Conservation (phyloP, 1,140 invertebrate genomes). For the Manduca sexta region DNA sequence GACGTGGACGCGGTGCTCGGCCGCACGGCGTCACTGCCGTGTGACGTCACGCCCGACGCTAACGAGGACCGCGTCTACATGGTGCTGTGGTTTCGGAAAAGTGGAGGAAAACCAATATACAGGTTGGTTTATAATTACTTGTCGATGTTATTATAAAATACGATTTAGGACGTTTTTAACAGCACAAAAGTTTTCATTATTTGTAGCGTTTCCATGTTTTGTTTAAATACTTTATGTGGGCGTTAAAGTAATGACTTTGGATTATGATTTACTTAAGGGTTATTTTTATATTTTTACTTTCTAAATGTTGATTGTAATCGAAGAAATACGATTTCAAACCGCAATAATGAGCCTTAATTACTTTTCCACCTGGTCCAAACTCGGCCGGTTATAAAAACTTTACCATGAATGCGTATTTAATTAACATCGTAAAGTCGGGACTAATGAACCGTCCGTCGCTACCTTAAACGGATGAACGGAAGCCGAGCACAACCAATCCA, state of each 20-base stretch:
- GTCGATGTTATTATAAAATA: too few relatives aligned
- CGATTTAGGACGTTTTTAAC: too few relatives aligned
- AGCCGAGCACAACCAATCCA: slow-evolving; percentile 57
- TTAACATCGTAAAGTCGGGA: slow-evolving; percentile 51
- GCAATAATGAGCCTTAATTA: too few relatives aligned
- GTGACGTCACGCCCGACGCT: slow-evolving; percentile 86
- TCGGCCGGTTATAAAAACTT: slow-evolving; percentile 21
- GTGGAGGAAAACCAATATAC: slow-evolving; percentile 89
- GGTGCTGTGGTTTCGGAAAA: slow-evolving; percentile 91
- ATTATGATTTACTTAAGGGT: too few relatives aligned
- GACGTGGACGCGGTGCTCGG: slow-evolving; percentile 88
- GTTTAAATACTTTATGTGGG: too few relatives aligned
- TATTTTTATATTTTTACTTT: too few relatives aligned
- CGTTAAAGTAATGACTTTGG: too few relatives aligned
- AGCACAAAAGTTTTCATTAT: too few relatives aligned
- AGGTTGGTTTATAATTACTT: slow-evolving; percentile 76
- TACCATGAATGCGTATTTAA: slow-evolving; percentile 38
- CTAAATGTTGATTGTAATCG: too few relatives aligned
- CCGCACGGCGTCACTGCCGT: slow-evolving; percentile 85
- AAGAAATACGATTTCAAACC: too few relatives aligned
- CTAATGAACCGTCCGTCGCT: slow-evolving; percentile 56
- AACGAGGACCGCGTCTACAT: slow-evolving; percentile 90
- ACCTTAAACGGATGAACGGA: slow-evolving; percentile 63
- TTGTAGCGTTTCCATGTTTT: too few relatives aligned
- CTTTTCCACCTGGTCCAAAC: too few relatives aligned